A percentile compares a stretch with the other conserved stretches of the same genome.
Evolutionary conservation across 2,888 invertebrate species (phyloP).

Genomic region (Sinelater perroti): DNA sequence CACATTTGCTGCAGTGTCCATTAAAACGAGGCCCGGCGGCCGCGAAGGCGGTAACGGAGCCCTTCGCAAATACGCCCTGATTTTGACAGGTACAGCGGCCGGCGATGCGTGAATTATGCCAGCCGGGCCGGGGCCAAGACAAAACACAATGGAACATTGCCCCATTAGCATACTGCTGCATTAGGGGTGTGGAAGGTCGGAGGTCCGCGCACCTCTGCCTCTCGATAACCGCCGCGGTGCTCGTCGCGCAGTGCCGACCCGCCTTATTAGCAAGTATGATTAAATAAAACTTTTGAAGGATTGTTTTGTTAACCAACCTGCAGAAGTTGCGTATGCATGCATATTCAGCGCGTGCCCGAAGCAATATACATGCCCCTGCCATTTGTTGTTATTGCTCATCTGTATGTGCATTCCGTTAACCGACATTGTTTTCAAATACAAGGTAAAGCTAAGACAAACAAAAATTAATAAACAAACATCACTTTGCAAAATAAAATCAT

Average conservation of each 20-base stretch:
- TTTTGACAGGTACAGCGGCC: slow-evolving; percentile 36
- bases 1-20: slow-evolving; percentile 18
- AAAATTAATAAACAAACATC: too few species aligned
- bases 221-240: slow-evolving; percentile 7
- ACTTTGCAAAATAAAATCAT: too few species aligned
- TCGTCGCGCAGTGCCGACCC: too few species aligned
- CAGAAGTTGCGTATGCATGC: slow-evolving; percentile 29
- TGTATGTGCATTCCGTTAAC: too few species aligned
- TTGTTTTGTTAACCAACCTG: slow-evolving; percentile 29
- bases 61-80: slow-evolving; percentile 29
- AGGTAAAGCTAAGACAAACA: too few species aligned
- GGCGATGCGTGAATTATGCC: slow-evolving; percentile 45
- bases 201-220: slow-evolving; percentile 30
- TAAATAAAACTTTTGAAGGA: slow-evolving; percentile 36
- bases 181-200: slow-evolving; percentile 39
- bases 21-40: slow-evolving; percentile 7
- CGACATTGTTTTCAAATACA: too few species aligned
- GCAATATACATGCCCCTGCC: too few species aligned
- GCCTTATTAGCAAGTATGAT: slow-evolving; percentile 38
- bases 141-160: slow-evolving; percentile 40
- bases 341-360: slow-evolving; percentile 29
- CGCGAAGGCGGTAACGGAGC: slow-evolving; percentile 20
- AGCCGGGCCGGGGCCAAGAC: slow-evolving; percentile 38
- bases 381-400: too few species aligned
- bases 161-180: slow-evolving; percentile 46